phyloP scores from a whole-genome alignment of 2,113 vertebrate species.

The Gymnogyps californianus region DNA sequence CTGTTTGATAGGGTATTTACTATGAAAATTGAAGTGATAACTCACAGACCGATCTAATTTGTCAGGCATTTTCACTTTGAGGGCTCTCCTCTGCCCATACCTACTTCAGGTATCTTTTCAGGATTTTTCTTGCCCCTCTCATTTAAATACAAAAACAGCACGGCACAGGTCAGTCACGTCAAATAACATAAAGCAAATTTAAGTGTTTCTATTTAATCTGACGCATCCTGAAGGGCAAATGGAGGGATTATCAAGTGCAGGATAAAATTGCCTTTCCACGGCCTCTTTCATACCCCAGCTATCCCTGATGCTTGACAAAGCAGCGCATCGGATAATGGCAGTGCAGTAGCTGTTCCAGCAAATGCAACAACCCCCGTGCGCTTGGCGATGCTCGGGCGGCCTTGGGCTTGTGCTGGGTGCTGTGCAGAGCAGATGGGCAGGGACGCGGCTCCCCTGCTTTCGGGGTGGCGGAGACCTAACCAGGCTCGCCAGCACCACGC shows the following conservation, averaged over 20 bases:
- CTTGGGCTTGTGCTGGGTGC: not conserved
- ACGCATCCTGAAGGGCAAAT: fast-evolving
- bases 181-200: fast-evolving
- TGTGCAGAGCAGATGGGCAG: not conserved
- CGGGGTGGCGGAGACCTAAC: too few species aligned
- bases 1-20: not conserved
- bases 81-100: not conserved
- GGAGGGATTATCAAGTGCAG: not conserved
- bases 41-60: not conserved
- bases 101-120: not conserved
- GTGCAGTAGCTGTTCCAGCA: not conserved
- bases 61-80: not conserved
- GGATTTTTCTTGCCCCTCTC: not conserved
- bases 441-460: too few species aligned
- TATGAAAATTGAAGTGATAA: not conserved
- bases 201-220: not conserved
- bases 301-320: fast-evolving
- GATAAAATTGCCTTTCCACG: not conserved
- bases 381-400: fast-evolving
- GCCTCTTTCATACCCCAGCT: not conserved
- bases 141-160: fast-evolving
- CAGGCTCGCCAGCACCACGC: not conserved
- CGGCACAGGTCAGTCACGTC: not conserved
- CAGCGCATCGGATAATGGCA: fast-evolving
- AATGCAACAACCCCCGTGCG: fast-evolving